phyloP scores from a whole-genome alignment of 2,888 invertebrate species.

The Pseudococcus viburni region DNA sequence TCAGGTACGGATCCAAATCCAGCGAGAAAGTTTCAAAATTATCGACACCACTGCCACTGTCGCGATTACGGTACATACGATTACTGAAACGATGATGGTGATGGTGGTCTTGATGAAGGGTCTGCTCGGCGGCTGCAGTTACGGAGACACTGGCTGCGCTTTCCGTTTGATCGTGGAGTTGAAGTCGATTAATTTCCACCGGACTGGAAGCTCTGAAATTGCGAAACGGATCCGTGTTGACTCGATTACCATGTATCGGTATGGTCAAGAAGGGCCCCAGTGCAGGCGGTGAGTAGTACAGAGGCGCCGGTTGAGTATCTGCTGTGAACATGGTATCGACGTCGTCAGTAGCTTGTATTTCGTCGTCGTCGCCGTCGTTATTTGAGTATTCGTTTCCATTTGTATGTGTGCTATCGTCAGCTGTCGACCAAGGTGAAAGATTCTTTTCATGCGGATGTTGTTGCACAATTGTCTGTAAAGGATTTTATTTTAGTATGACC shows the following conservation, averaged over 20 bases:
- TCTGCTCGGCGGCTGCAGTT: neutral
- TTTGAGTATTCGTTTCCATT: neutral
- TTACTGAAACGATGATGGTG: constrained; percentile 52
- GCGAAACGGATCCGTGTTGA: constrained; percentile 17
- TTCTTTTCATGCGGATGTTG: neutral
- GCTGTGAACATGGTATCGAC: constrained; percentile 39
- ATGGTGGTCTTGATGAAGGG: neutral
- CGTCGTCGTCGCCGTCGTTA: neutral
- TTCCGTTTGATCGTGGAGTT: constrained; percentile 26
- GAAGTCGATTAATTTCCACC: constrained; percentile 48
- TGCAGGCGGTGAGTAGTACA: neutral
- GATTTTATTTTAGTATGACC: no score
- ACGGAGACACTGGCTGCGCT: neutral
- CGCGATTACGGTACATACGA: constrained; percentile 37
- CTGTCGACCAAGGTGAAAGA: neutral
- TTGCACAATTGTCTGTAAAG: no score
- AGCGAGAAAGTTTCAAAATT: neutral
- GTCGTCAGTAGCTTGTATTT: no score
- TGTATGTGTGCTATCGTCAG: neutral
- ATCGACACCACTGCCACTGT: neutral
- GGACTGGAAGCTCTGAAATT: constrained; percentile 50
- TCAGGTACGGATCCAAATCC: constrained; percentile 58
- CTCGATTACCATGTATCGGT: neutral
- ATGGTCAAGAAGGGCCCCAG: neutral
- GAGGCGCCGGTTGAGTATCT: constrained; percentile 13